A percentile compares a stretch with the other conserved stretches of the same genome.
Evolutionary conservation across 2,113 vertebrate genomes (phyloP).

Genomic region (Hydrochoerus hydrochaeris): DNA sequence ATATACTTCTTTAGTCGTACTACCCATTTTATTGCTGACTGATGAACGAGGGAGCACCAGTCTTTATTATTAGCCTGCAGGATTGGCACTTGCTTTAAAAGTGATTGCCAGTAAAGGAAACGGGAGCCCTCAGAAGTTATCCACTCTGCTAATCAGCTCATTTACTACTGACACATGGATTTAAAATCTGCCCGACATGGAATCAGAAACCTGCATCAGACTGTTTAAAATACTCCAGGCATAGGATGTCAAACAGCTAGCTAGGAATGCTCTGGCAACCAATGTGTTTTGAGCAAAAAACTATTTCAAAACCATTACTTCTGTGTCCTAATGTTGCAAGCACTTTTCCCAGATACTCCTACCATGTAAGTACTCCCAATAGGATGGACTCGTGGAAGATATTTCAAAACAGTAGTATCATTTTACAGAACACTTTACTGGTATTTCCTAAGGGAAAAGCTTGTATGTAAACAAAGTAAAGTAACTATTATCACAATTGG

Average conservation of each 20-base stretch:
- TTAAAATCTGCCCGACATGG: not conserved
- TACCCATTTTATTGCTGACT: not conserved
- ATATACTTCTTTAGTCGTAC: not conserved
- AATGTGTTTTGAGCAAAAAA: conserved; percentile 55
- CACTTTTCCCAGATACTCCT: not conserved
- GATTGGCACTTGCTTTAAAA: conserved; percentile 23
- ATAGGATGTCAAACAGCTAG: not conserved
- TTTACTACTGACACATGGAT: not conserved
- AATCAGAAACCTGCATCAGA: not conserved
- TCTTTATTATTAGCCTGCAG: not conserved
- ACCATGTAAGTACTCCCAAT: not conserved
- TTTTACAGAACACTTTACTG: not conserved
- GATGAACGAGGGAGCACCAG: not conserved
- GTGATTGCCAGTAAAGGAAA: not conserved
- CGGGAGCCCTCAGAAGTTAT: not conserved
- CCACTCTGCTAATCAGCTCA: not conserved
- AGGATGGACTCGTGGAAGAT: not conserved
- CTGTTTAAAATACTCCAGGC: not conserved
- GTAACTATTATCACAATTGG: not conserved
- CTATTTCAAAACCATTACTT: conserved; percentile 36
- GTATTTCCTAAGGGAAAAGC: not conserved
- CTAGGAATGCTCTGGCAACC: conserved; percentile 19
- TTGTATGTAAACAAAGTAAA: not conserved
- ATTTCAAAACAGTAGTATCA: not conserved
- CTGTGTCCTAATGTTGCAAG: conserved; percentile 25